Conservation (phyloP, 2,113 vertebrate genomes). For the Promerops cafer region DNA sequence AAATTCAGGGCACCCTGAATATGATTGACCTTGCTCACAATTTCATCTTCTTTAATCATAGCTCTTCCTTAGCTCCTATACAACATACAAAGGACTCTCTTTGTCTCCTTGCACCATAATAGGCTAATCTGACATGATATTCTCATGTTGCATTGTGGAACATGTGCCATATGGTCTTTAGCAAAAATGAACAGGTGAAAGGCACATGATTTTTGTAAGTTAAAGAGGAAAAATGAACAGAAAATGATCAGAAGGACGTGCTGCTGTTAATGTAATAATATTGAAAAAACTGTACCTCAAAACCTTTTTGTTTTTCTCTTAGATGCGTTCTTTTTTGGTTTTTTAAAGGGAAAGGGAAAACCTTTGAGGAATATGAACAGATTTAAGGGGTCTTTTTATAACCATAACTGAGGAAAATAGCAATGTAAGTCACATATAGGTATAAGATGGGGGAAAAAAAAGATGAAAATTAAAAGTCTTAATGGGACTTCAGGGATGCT, state of each 20-base stretch:
- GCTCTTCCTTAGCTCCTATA: background rate
- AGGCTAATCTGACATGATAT: background rate
- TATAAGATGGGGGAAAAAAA: background rate
- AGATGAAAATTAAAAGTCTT: background rate
- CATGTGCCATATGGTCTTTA: background rate
- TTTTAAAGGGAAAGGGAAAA: background rate
- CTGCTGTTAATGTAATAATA: background rate
- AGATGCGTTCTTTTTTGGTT: background rate
- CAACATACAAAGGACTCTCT: background rate
- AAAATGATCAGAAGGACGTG: background rate
- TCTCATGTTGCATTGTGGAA: background rate
- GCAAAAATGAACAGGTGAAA: background rate
- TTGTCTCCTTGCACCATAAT: background rate
- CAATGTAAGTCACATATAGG: background rate
- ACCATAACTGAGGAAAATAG: background rate
- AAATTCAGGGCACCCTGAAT: constrained; percentile 3
- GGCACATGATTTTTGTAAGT: background rate
- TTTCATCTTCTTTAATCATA: background rate
- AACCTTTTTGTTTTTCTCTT: fast-evolving
- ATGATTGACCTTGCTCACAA: background rate
- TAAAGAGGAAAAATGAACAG: background rate
- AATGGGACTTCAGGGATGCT: background rate
- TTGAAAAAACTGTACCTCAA: background rate
- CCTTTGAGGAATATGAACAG: background rate
- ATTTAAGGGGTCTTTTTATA: background rate